Evolutionary conservation across 2,888 invertebrate genomes (phyloP), one percentile per base, ranked within the genome.

Genomic region (Myathropa florea): DNA sequence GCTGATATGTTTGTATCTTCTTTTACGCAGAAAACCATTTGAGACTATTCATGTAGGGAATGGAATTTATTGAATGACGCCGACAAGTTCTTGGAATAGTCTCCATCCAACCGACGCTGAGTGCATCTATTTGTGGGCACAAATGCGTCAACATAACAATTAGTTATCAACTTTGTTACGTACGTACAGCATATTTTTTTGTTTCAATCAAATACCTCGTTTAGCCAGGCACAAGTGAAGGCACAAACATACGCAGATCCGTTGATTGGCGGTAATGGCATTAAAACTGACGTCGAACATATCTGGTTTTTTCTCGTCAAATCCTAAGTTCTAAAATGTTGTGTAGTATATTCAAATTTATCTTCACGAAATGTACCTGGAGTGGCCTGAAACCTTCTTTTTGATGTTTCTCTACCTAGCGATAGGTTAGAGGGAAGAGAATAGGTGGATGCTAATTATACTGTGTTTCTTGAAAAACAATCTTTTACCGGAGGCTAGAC

Each of bases 141-240:
- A 57, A 64, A 64, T 64, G 64, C 73, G 73, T 73, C 73, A 73
- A 73, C 57, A 26, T n/a, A 21, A 18, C 46, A 71, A 71, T 59
- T 72, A n/a, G 24, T 30, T 72, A 53, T 72, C 23, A 46, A 28
- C 46, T 46, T 46, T 46, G 18, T 46, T 46, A 46, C 46, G 46
- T 46, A 18, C n/a, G 39, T 39, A 39, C n/a, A 4, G 39, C 30
- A 30, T 30, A 7, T 30, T 4, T 33, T 46, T 46, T 4, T 18
- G 1, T 39, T 0, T 39, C 39, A 39, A 39, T 39, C 39, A 39
- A n/a, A n/a, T 14, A 46, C 18, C 1, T 18, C 7, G 18, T 18
- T n/a, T 18, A 6, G 18, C 46, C 18, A 33, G 12, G 33, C 33
- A 18, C 46, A 18, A 46, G 18, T n/a, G n/a, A 46, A 39, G 36